phyloP scores from a whole-genome alignment of 2,113 vertebrate species.

The Dissostichus mawsoni region DNA sequence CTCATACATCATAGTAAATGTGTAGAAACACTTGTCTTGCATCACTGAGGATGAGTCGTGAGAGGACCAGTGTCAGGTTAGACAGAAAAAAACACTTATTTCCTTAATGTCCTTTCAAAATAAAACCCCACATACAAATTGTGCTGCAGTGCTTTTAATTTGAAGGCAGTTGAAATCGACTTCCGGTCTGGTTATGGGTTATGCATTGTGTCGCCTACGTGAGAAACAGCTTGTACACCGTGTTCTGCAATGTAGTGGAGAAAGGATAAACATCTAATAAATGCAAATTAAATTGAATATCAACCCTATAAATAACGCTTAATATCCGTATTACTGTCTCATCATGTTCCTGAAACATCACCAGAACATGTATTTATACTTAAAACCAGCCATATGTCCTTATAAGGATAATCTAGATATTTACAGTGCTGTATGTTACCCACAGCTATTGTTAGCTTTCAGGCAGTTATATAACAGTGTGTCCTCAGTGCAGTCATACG shows the following conservation, averaged over 20 bases:
- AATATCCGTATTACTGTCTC: background rate
- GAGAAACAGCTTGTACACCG: conserved; percentile 53
- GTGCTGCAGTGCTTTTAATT: background rate
- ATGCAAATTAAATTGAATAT: background rate
- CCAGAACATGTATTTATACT: background rate
- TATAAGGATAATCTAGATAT: background rate
- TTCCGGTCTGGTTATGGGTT: background rate
- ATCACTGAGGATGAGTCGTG: conserved; percentile 47
- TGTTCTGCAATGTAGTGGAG: rapidly evolving
- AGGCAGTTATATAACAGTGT: conserved; percentile 42
- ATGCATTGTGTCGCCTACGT: conserved; percentile 60
- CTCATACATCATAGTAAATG: background rate
- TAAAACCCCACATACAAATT: rapidly evolving
- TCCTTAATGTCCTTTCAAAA: background rate
- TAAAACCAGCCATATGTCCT: background rate
- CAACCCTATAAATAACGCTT: background rate
- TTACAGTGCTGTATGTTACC: background rate
- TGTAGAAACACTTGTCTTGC: background rate
- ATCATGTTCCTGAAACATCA: background rate
- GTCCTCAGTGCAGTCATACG: background rate
- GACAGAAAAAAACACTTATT: rapidly evolving
- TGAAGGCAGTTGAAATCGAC: background rate
- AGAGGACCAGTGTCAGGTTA: background rate
- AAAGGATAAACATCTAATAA: rapidly evolving
- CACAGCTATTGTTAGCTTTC: background rate